Percentiles rank a stretch among this genome's conserved stretches.
These are phyloP conservation scores for Piprites chloris DNA, from an alignment of 2,113 vertebrate species.

Conservation along the genomic window DNA sequence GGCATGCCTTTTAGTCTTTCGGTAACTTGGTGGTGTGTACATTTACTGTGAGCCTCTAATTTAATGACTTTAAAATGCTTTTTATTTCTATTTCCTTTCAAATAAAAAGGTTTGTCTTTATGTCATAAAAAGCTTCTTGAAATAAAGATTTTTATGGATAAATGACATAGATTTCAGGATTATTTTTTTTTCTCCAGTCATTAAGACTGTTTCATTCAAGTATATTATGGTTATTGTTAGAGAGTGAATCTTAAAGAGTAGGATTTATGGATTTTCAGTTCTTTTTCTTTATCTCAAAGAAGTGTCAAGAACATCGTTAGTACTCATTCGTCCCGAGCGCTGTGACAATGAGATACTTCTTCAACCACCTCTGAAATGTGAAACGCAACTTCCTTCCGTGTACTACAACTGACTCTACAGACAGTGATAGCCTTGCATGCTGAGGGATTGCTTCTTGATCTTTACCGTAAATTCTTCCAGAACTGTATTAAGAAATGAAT, in stretches of 20 bases:
- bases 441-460: neutral
- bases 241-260: neutral
- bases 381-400: neutral
- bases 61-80: neutral
- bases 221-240: neutral
- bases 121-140: neutral
- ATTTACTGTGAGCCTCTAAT: neutral
- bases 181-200: neutral
- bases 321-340: neutral
- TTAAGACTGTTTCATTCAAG: neutral
- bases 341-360: neutral
- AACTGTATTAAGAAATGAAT: neutral
- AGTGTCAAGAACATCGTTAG: accelerated
- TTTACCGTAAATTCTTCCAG: neutral
- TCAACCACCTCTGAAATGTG: neutral
- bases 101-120: neutral
- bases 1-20: neutral
- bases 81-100: neutral
- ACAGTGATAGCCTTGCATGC: neutral
- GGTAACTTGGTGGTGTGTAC: neutral
- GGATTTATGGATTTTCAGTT: neutral
- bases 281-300: neutral
- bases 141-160: neutral
- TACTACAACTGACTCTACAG: neutral
- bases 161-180: neutral